These are phyloP conservation scores for Thamnaconus septentrionalis DNA, from an alignment of 2,113 vertebrate species.

Conservation along the genomic window DNA sequence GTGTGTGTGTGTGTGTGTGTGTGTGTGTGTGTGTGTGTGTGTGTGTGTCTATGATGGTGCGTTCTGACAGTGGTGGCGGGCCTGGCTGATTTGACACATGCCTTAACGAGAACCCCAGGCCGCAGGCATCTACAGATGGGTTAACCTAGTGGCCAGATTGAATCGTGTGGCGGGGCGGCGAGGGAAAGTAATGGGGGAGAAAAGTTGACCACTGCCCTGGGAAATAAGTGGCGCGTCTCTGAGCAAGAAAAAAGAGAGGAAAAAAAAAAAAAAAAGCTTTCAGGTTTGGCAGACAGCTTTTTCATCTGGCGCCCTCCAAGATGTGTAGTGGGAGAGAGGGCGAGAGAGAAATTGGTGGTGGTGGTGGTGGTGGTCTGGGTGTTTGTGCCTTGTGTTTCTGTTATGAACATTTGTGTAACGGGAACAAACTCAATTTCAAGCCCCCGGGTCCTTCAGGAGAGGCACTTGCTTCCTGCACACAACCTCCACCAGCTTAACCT, in stretches of 20 bases:
- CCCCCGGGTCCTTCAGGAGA: constrained; percentile 42
- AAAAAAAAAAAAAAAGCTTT: constrained; percentile 24
- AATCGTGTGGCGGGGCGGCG: background rate
- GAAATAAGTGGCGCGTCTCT: constrained; percentile 58
- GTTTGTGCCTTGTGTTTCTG: constrained; percentile 37
- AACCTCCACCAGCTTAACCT: background rate
- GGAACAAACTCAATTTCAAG: constrained; percentile 63
- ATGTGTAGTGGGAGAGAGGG: constrained; percentile 16
- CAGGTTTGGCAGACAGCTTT: constrained; percentile 10
- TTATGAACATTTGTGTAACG: constrained; percentile 49
- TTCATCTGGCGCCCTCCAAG: constrained; percentile 27
- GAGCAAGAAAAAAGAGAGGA: constrained; percentile 12
- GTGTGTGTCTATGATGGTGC: background rate
- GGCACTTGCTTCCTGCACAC: constrained; percentile 5
- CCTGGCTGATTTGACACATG: constrained; percentile 49
- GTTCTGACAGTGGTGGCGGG: constrained; percentile 3
- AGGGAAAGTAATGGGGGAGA: constrained; percentile 32
- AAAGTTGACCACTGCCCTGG: constrained; percentile 56
- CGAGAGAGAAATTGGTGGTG: constrained; percentile 10
- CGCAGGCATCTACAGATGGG: constrained; percentile 18
- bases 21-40: constrained; percentile 2
- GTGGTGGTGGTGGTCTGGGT: constrained; percentile 1
- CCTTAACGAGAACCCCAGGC: constrained; percentile 18
- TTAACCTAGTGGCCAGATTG: constrained; percentile 36
- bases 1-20: background rate